Base-by-base conservation (phyloP, 1,140 invertebrate species). In the Centruroides sculpturatus region DNA sequence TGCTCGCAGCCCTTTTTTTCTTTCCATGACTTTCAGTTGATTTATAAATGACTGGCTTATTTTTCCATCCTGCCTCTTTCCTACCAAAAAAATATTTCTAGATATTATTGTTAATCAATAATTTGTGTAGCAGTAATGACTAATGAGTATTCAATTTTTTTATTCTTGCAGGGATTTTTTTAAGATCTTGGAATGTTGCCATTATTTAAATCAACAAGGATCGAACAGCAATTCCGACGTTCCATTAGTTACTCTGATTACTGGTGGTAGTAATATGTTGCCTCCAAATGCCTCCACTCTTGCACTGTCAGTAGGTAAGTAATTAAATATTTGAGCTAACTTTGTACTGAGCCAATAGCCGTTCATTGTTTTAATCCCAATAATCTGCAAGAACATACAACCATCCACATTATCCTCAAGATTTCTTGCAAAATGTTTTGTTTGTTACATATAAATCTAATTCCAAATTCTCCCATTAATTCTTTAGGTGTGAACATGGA, bases 131-230 rank as follows among this genome's bases (percentile, higher is more conserved):
- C n/a, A 47, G 10, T 47, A 56, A 56, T 56, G 41, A 41, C 41
- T 41, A 41, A 41, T 56, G 11, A 41, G 41, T 56, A 47, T 46
- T 47, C 35, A 56, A 41, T 46, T 11, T 56, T n/a, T 62, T 60
- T 57, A 65, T 60, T 56, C 57, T 72, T 72, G 9, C 67, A 79
- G 77, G 78, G 71, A 80, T 52, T 81, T 81, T 66, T 82, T 83
- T 59, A 82, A 85, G 68, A 80, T 85, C 53, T 76, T 85, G 36
- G 83, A 85, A 65, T 85, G 83, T 70, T 84, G 83, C 61, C 74
- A 85, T 66, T 85, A 81, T 69, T 72, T 85, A 47, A 79, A 79
- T 6, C 77, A 83, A 64, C 82, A 85, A 55, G 47, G 55, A 60
- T 35, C 57, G 36, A 48, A 54, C 56, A 35, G 55, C 34, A 55